Evolutionary conservation across 92 coral and sea anemone genomes (phyloP), one percentile per base, ranked within the genome.

Genomic region (Palythoa grandiflora): DNA sequence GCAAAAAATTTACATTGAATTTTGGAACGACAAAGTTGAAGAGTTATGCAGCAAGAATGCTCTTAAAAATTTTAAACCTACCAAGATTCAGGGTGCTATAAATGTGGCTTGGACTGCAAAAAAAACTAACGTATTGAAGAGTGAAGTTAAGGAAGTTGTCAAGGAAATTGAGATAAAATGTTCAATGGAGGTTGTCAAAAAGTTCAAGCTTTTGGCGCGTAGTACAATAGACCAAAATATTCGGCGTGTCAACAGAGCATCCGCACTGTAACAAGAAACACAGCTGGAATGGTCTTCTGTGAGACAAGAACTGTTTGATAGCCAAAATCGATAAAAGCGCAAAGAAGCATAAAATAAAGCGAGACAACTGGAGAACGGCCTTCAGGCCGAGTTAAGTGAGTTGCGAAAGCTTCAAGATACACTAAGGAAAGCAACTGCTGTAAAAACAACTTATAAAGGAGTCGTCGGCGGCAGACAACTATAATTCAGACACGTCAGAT

Each of bases 21-120:
- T 88, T 71, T 79, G 80, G 87, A 88, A 88, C 66, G 54, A 15
- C 44, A 88, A 79, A 88, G 90, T 87, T 36, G 87, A 79, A 88
- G 90, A 79, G 85, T 75, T 78, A 37, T 88, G 90, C 68, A 53
- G 86, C 21, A 75, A 44, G 60, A 78, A 44, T 40, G 68, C 78
- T 48, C 90, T 87, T 9, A 78, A 68, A 51, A 77, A 36, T 48
- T 68, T 87, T 65, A 78, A 78, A 74, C 78, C 90, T 50, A 72
- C 78, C 40, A 79, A 78, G 65, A 87, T 87, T 51, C 90, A 87
- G 83, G 90, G 85, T 50, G 79, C 90, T 13, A 87, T 87, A 66
- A 87, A 87, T 78, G 79, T 85, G 39, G 92, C 87, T 52, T 85
- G 83, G 92, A 72, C 51, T 72, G 48, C 72, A 19, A 84, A 72